Base-by-base conservation (phyloP, 2,888 invertebrate genomes). In the Leptopilina myrica region DNA sequence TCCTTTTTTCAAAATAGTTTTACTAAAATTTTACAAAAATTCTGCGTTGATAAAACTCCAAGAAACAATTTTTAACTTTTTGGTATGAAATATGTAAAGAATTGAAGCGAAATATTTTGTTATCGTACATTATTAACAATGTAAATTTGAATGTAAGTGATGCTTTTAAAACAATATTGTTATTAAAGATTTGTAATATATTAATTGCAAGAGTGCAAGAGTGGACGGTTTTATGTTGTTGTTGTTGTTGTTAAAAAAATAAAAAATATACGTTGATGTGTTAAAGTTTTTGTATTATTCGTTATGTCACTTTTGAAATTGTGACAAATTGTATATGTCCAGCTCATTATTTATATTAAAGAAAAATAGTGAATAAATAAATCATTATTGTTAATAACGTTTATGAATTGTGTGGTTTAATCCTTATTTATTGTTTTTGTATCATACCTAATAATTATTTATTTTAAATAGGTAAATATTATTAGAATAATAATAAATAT, bases 381-480 rank as follows among this genome's bases (percentile, higher is more conserved):
- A 73, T 73, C 33, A 56, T 56, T 33, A 33, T 33, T 73, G 73
- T 73, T 73, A 73, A 33, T n/a, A 33, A 9, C n/a, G 73, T 73
- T 56, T 73, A 56, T 56, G 5, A 40, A 73, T n/a, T 56, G 12
- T 56, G n/a, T 33, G 12, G 9, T 64, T 64, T 64, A 0, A 8
- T 7, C 62, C 62, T 20, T 43, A 7, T 8, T 43, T 43, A 43
- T 43, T 43, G 43, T 43, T 43, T 33, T 11, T 64, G 0, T 64
- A 20, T 33, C 3, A 0, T 33, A 33, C 33, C 33, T 64, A 64
- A 26, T 43, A 8, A 11, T 64, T 64, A 8, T 64, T 64, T 11
- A 9, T 43, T 8, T 43, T 5, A 43, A 33, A 20, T 20, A 20
- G 20, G 64, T 4, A 7, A 15, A 64, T 15, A 64, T 64, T 20